Evolutionary conservation across 2,888 invertebrate genomes (phyloP), one percentile per base, ranked within the genome.

Genomic region (Ischnus inquisitorius): DNA sequence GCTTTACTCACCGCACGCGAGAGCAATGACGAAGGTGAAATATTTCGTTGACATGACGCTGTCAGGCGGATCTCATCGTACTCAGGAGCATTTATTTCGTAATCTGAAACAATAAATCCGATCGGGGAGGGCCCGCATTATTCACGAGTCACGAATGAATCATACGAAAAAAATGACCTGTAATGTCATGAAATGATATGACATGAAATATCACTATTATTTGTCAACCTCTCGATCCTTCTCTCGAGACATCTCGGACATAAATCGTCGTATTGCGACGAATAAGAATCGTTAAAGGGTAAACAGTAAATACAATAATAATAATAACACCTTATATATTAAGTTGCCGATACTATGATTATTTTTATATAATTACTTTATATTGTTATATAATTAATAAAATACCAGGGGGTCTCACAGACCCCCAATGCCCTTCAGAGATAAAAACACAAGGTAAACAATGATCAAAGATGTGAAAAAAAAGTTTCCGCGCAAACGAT

Each of bases 41-140:
- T 90, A 87, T 87, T 89, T 92, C 84, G 88, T 80, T 87, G 88
- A 88, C 93, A 93, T 93, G 84, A 79, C 86, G 83, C 82, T 81
- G 80, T 90, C 87, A 90, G 79, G 85, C 84, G 87, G 88, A 89
- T 92, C 85, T 91, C 93, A 93, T 92, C 87, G 89, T 92, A 89
- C 82, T 88, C 54, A 82, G 74, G 62, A 78, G 54, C 87, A 84
- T 82, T 79, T 88, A 88, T 85, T 87, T 85, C 79, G 65, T 83
- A 88, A 89, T 87, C 92, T 92, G 90, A 65, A 92, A 91, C 79
- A 86, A 83, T 28, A 67, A 77, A 79, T 43, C 25, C 64, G 54
- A 64, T 28, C 3, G 39, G n/a, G 4, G 28, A 19, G 48, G 3
- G 34, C 14, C 14, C 43, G 12, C 19, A 77, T 72, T 77, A 48